Evolutionary conservation across 1,140 invertebrate species (phyloP).

Genomic region (Aphaenogaster rudis): DNA sequence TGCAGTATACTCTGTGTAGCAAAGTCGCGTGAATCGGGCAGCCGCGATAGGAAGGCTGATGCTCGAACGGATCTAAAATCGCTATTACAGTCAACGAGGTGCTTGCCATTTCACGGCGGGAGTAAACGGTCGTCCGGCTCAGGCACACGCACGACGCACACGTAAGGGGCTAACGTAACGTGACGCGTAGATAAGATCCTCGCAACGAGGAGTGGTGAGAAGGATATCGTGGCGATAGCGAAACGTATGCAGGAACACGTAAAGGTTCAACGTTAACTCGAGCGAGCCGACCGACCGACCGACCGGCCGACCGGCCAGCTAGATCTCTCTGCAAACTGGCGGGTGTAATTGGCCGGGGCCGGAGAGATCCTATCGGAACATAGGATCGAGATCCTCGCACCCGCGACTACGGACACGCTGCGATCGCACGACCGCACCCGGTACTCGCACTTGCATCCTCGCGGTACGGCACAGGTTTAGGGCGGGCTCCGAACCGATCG

Average conservation of each 20-base stretch:
- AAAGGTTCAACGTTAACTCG: constrained; percentile 73
- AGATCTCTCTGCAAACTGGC: constrained; percentile 66
- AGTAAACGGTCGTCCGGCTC: constrained; percentile 70
- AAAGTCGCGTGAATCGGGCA: background rate
- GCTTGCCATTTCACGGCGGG: constrained; percentile 72
- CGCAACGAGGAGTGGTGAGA: constrained; percentile 39
- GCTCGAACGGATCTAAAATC: constrained; percentile 74
- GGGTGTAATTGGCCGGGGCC: constrained; percentile 80
- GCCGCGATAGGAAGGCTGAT: background rate
- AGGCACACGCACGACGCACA: constrained; percentile 67
- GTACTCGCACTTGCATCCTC: constrained; percentile 62
- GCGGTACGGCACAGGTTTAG: constrained; percentile 35
- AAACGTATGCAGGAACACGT: constrained; percentile 78
- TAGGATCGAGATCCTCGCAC: constrained; percentile 81
- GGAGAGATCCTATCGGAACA: constrained; percentile 76
- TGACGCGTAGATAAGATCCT: constrained; percentile 81
- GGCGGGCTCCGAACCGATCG: constrained; percentile 1
- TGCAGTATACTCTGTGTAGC: background rate
- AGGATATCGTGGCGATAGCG: constrained; percentile 68
- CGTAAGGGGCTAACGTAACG: constrained; percentile 71
- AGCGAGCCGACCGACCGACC: constrained; percentile 33
- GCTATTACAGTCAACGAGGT: constrained; percentile 75
- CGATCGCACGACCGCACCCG: constrained; percentile 69
- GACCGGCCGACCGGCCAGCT: constrained; percentile 24
- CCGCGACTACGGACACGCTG: constrained; percentile 69